Percentiles rank a stretch among this genome's conserved stretches.
These are phyloP conservation scores for Rattus norvegicus DNA, from an alignment of 2,113 vertebrate species.

Conservation along the genomic window GRCr8 NC_086034.1:18316001-18316500, in stretches of 20 bases:
- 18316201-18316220: neutral
- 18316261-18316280: too few species aligned
- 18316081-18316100: neutral
- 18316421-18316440: neutral
- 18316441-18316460: neutral
- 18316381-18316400: neutral
- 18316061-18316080: neutral
- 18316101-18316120: neutral
- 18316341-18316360: neutral
- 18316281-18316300: neutral
- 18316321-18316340: neutral
- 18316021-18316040: neutral
- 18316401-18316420: neutral
- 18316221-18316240: neutral
- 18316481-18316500: neutral
- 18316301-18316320: neutral
- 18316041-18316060: neutral
- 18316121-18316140: neutral
- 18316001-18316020: neutral
- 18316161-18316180: neutral
- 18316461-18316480: neutral
- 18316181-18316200: neutral
- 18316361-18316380: too few species aligned
- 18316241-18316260: neutral
- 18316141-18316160: too few species aligned